Conservation (phyloP, 2,797 vertebrate species). For the Esox masquinongy region DNA sequence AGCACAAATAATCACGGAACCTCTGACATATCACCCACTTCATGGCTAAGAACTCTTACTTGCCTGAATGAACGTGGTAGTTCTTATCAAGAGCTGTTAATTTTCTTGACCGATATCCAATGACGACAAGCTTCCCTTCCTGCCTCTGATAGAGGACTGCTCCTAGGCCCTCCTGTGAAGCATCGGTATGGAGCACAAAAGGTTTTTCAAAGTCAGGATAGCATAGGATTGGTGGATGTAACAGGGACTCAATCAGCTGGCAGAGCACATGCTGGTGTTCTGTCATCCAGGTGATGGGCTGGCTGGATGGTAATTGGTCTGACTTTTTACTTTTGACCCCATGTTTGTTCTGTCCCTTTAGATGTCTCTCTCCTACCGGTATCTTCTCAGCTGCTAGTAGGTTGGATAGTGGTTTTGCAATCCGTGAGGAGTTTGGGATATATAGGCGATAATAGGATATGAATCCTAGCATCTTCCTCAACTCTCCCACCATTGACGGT, state of each 20-base stretch:
- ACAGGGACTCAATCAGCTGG: slow-evolving; percentile 7
- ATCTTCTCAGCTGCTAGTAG: not conserved
- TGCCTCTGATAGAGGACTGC: slow-evolving; percentile 19
- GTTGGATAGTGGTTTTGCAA: not conserved
- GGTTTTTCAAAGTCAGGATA: slow-evolving; percentile 5
- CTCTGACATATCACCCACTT: not conserved
- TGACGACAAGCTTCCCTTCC: not conserved
- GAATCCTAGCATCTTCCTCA: not conserved
- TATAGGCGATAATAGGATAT: not conserved
- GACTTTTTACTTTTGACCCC: no score
- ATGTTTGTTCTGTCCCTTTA: no score
- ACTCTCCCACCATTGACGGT: not conserved
- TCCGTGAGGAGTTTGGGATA: not conserved
- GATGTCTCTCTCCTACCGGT: no score
- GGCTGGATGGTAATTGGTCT: no score
- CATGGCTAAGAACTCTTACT: not conserved
- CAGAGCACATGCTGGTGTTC: slow-evolving; percentile 16
- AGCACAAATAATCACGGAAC: slow-evolving; percentile 14
- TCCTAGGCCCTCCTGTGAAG: slow-evolving; percentile 5
- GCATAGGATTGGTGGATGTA: slow-evolving; percentile 10
- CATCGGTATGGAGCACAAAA: slow-evolving; percentile 11
- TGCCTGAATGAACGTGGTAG: not conserved
- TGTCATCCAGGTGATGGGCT: not conserved
- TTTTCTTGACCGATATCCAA: slow-evolving; percentile 9
- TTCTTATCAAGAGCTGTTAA: slow-evolving; percentile 10